These are phyloP conservation scores for Hirundichthys speculiger DNA, from an alignment of 2,113 vertebrate species.

Conservation along the genomic window DNA sequence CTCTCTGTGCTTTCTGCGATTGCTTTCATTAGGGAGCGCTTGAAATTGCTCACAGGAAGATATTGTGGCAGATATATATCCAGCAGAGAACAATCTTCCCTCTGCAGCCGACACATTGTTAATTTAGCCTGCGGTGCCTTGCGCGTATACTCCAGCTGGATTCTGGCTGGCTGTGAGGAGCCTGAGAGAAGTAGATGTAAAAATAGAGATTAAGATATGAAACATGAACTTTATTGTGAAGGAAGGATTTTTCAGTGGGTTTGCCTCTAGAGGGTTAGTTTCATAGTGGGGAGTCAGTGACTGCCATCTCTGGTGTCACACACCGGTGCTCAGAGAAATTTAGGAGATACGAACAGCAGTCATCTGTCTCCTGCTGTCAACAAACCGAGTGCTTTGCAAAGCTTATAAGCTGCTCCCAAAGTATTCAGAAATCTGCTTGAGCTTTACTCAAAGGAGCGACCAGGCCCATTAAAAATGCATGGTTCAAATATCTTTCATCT, in stretches of 20 bases:
- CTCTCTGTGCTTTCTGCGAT: slow-evolving; percentile 46
- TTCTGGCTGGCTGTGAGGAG: not conserved
- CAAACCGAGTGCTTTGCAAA: slow-evolving; percentile 17
- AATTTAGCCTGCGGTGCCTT: slow-evolving; percentile 17
- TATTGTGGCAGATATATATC: slow-evolving; percentile 61
- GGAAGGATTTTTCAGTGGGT: not conserved
- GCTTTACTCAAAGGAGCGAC: slow-evolving; percentile 1
- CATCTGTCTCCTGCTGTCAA: slow-evolving; percentile 32
- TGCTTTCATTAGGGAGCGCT: slow-evolving; percentile 59
- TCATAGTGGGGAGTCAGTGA: slow-evolving; percentile 5
- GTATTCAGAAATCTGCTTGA: slow-evolving; percentile 14
- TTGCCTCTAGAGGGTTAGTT: not conserved
- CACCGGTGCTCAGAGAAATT: slow-evolving; percentile 18
- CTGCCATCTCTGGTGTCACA: slow-evolving; percentile 32
- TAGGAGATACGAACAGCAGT: slow-evolving; percentile 29
- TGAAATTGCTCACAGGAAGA: slow-evolving; percentile 54
- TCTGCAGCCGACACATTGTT: slow-evolving; percentile 37
- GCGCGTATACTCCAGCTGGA: slow-evolving; percentile 23
- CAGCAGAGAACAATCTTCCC: slow-evolving; percentile 65
- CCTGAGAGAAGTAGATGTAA: not conserved
- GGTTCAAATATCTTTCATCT: not conserved
- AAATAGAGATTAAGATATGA: slow-evolving; percentile 2
- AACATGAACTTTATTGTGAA: slow-evolving; percentile 1
- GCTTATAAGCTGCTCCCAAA: slow-evolving; percentile 8
- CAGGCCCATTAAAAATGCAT: not conserved